Conservation (phyloP, 2,797 vertebrate genomes). For the Chlorospingus flavigularis region DNA sequence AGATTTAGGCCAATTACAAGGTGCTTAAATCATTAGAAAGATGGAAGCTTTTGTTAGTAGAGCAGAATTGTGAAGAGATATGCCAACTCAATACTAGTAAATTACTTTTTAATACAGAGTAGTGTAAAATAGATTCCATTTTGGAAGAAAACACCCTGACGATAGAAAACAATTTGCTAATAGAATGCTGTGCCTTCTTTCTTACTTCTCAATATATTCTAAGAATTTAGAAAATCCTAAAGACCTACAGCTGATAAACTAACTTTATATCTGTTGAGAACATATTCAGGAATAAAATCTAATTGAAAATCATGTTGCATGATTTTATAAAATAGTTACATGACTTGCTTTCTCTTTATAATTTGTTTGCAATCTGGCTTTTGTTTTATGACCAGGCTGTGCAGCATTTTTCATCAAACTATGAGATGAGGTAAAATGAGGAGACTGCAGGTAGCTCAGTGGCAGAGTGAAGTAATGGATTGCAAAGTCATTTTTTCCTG, state of each 20-base stretch:
- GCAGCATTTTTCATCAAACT: not conserved
- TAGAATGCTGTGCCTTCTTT: not conserved
- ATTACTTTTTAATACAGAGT: not conserved
- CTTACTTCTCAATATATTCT: not conserved
- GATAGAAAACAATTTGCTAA: not conserved
- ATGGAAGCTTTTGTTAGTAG: not conserved
- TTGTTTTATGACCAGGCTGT: not conserved
- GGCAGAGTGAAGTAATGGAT: not conserved
- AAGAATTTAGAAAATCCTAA: not conserved
- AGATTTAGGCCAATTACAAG: constrained; percentile 15
- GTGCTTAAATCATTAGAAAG: not conserved
- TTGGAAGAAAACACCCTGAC: not conserved
- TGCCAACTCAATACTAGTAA: not conserved
- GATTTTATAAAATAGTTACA: not conserved
- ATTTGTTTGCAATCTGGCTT: not conserved
- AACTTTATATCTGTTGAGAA: not conserved
- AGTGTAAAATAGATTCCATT: not conserved
- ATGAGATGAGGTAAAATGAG: not conserved
- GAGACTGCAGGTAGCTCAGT: not conserved
- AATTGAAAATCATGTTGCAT: not conserved
- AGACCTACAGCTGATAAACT: not conserved
- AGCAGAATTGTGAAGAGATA: not conserved
- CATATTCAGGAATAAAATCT: not conserved
- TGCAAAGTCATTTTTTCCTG: not conserved
- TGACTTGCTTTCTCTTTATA: not conserved